Evolutionary conservation across 2,113 vertebrate species (phyloP), one percentile per base, ranked within the genome.

Genomic region (Amia ocellicauda): DNA sequence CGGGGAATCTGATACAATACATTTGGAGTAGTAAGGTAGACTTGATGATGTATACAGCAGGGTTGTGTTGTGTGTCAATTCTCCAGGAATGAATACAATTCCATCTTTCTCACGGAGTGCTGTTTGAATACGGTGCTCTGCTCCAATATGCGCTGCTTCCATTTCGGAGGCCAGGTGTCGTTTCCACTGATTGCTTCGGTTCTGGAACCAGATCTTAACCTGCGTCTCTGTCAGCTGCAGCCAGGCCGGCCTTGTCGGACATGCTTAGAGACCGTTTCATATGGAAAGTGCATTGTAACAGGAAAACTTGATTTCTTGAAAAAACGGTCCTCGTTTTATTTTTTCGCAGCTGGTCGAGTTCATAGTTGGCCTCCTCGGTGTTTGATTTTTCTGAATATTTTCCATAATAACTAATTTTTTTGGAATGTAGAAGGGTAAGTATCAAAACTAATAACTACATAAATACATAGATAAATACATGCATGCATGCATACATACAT

Each of bases 121-220:
- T 24, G 42, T 19, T 14, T 28, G 16, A 8, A 31, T n/a, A n/a
- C n/a, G 62, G 51, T 28, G 31, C 24, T 40, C 62, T 41, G 51
- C 31, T n/a, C 27, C 22, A 23, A 40, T 0, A 24, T 2, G 14
- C 27, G 31, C 9, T 23, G 22, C n/a, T 24, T 54, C 51, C 22
- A 22, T 54, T 27, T 66, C 64, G 16, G 2, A 36, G 17, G 55
- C 42, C 1, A 59, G 57, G 9, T 55, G 31, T 2, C 20, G 51
- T 27, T 54, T 54, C 51, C 51, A 27, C 24, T 61, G 60, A 26
- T 67, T 61, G 20, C 58, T 57, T 45, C 65, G 43, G 14, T 67
- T 67, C 65, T 67, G 65, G 24, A 67, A 67, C 57, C 64, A 60
- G 28, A 67, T 60, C 36, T 60, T 67, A 14, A 60, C 58, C 27